phyloP scores from a whole-genome alignment of 2,113 vertebrate genomes.

The Boulengeromyrus knoepffleri region DNA sequence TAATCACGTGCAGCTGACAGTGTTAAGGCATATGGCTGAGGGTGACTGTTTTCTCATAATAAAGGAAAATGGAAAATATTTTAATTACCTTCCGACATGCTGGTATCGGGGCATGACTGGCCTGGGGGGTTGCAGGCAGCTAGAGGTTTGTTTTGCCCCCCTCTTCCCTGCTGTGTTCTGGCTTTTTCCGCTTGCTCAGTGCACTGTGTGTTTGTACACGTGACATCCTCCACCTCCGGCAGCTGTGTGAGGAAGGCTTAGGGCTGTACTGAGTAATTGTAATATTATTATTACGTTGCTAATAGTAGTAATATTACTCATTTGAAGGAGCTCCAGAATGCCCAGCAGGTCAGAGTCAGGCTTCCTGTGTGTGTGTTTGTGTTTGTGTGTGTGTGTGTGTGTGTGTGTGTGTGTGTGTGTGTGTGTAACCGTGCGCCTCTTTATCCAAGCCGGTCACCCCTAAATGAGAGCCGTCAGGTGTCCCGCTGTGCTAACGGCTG shows the following conservation, averaged over 20 bases:
- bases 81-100: not conserved
- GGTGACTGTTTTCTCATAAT: not conserved
- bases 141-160: not conserved
- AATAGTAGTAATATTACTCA: not conserved
- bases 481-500: not conserved
- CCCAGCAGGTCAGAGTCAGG: not conserved
- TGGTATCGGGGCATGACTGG: not conserved
- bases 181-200: not conserved
- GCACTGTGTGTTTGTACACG: not conserved
- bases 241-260: not conserved
- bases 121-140: not conserved
- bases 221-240: not conserved
- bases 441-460: not conserved
- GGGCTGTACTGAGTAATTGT: not conserved
- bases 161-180: not conserved
- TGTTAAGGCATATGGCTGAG: not conserved
- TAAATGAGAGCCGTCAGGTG: not conserved
- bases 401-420: not conserved
- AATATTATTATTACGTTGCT: not conserved
- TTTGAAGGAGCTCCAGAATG: not conserved
- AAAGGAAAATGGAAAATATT: not conserved
- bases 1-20: not conserved
- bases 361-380: not conserved
- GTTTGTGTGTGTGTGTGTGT: not conserved
- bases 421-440: not conserved